Evolutionary conservation across 2,888 invertebrate species (phyloP), one percentile per base, ranked within the genome.

Genomic region (Gymnocheta viridis): DNA sequence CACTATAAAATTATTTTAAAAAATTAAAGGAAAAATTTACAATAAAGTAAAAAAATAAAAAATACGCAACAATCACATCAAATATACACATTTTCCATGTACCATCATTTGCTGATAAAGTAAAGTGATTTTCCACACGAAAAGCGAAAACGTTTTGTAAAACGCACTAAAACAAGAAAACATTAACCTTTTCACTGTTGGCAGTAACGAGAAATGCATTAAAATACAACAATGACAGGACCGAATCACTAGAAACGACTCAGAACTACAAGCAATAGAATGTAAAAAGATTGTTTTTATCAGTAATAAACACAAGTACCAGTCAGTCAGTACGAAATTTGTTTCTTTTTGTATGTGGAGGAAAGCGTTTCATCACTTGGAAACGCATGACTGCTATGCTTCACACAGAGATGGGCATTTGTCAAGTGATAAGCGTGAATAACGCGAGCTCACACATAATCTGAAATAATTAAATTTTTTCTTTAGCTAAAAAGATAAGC

Each of bases 351-450:
- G 27, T 1, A 41, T 41, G 2, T 12, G 6, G 10, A 32, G 32
- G 24, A 49, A 35, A 73, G 35, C 49, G 73, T 82, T 73, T 82
- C 82, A 27, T 73, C 82, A 78, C 73, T 69, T 82, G 60, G 49
- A 10, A 60, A 41, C 44, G 38, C 70, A 70, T 78, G 60, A 78
- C 51, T 10, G 12, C 2, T 44, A 12, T 22, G 49, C 49, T 22
- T 0, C 4, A 12, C 22, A 22, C 12, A 49, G 22, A 22, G 49
- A 49, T 49, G 49, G 22, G 4, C 22, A 44, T 7, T 4, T 1
- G 1, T 44, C 5, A 17, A n/a, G 44, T n/a, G 6, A 17, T n/a
- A 17, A 17, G 17, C 17, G 4, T 38, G 14, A 38, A 38, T 38
- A 1, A 38, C 5, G 38, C 1, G 9, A 12, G 12, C 2, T 12